These are phyloP conservation scores for Pao palembangensis DNA, from an alignment of 2,113 vertebrate species.

Conservation along the genomic window DNA sequence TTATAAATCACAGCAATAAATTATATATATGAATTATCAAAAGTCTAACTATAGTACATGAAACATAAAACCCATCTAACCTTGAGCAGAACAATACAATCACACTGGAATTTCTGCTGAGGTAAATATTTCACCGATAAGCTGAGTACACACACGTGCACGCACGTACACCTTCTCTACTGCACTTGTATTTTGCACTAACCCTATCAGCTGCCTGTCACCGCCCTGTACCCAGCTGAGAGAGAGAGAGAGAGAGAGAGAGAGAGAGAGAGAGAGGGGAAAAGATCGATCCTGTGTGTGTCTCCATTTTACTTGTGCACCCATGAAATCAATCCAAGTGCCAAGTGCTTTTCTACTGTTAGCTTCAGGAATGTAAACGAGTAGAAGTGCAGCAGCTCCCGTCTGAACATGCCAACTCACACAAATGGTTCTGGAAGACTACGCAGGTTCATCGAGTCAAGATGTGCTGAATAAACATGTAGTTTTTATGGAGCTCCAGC, in stretches of 20 bases:
- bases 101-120: conserved; percentile 18
- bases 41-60: too few relatives aligned
- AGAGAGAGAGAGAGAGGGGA: neutral
- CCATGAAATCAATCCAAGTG: conserved; percentile 22
- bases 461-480: conserved; percentile 41
- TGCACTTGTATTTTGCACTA: conserved; percentile 39
- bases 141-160: conserved; percentile 1
- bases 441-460: conserved; percentile 30
- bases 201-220: conserved; percentile 25
- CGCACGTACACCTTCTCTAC: conserved; percentile 31
- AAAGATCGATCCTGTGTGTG: neutral
- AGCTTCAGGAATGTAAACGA: conserved; percentile 68
- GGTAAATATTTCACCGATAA: conserved; percentile 33
- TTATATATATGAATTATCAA: too few relatives aligned
- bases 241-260: neutral
- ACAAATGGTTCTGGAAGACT: conserved; percentile 40
- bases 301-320: conserved; percentile 4
- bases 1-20: too few relatives aligned
- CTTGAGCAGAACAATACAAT: conserved; percentile 15
- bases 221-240: conserved; percentile 22
- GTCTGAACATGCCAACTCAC: conserved; percentile 58
- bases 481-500: conserved; percentile 13
- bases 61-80: conserved; percentile 4
- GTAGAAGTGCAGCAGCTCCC: conserved; percentile 50
- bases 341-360: conserved; percentile 36